Conservation (phyloP, 2,888 invertebrate genomes). For the Poecilobothrus nobilitatus region DNA sequence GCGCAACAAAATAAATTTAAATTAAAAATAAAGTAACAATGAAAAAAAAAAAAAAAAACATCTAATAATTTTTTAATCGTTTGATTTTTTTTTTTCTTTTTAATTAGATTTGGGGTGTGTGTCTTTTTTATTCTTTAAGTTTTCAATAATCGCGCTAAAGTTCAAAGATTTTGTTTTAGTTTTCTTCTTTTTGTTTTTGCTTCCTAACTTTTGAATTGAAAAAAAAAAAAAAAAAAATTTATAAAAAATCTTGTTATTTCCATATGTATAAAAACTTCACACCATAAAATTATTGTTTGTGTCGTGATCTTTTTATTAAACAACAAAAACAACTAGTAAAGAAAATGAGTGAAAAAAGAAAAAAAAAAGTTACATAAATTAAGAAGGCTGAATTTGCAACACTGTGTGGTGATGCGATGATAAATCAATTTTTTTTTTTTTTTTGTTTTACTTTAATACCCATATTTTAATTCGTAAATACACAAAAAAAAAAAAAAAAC, state of each 20-base stretch:
- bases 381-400: background rate
- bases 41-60: no score
- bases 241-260: background rate
- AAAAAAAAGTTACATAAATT: conserved; percentile 2
- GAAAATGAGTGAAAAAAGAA: no score
- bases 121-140: no score
- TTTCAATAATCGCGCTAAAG: background rate
- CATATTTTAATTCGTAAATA: no score
- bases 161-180: background rate
- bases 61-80: no score
- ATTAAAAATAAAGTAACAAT: background rate
- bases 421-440: background rate
- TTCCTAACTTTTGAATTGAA: no score
- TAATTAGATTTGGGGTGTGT: conserved; percentile 3
- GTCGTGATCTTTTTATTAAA: background rate
- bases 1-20: background rate
- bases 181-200: no score
- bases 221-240: background rate
- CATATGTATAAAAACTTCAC: background rate
- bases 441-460: no score
- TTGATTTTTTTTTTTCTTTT: background rate
- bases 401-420: background rate
- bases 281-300: background rate
- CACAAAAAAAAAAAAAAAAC: background rate
- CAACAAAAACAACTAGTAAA: no score